Percentiles rank a stretch among this genome's conserved stretches.
These are phyloP conservation scores for Elachura formosa DNA, from an alignment of 2,113 vertebrate species.

Conservation along the genomic window DNA sequence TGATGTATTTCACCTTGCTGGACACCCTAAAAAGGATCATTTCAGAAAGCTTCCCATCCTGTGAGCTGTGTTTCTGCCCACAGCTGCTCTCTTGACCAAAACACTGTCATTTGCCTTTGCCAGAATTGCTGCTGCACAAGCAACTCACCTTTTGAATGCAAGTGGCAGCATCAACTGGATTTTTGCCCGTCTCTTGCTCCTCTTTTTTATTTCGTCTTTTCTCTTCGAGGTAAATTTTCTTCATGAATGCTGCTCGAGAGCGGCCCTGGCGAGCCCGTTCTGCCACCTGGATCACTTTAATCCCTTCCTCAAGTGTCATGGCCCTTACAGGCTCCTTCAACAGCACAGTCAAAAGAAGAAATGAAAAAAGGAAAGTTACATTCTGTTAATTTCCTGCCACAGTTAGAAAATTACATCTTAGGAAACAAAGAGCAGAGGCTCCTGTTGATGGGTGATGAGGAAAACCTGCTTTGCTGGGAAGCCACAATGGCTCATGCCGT, in stretches of 20 bases:
- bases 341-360: neutral
- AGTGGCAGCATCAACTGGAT: slow-evolving; percentile 53
- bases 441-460: neutral
- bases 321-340: neutral
- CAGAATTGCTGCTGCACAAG: neutral
- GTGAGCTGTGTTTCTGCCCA: neutral
- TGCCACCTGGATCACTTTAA: slow-evolving; percentile 72
- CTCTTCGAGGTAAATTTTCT: slow-evolving; percentile 66
- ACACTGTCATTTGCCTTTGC: neutral
- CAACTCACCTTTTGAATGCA: slow-evolving; percentile 78
- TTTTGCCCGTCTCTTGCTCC: neutral
- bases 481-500: neutral
- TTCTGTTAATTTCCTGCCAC: neutral
- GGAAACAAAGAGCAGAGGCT: neutral
- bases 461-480: neutral
- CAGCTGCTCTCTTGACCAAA: neutral
- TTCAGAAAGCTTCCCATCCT: neutral
- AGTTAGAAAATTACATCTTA: neutral
- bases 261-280: slow-evolving; percentile 82
- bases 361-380: neutral
- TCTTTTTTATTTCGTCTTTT: slow-evolving; percentile 1
- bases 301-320: slow-evolving; percentile 66
- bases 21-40: neutral
- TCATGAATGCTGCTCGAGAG: slow-evolving; percentile 74
- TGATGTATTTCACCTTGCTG: neutral